Base-by-base conservation (phyloP, 2,888 invertebrate genomes). In the Drosophila anceps region DNA sequence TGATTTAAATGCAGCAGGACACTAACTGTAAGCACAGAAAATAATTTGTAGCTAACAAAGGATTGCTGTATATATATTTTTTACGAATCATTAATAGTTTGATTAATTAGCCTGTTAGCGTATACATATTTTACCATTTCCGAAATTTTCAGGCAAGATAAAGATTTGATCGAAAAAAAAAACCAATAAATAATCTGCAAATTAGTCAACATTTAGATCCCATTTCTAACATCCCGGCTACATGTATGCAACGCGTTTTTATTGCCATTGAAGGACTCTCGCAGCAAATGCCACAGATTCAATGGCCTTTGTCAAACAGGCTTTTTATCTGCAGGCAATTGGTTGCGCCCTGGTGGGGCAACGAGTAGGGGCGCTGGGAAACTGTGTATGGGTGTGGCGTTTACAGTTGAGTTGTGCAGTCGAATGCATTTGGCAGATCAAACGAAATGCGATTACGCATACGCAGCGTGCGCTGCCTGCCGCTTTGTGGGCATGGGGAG, bases 401-500 rank as follows among this genome's bases (percentile, higher is more conserved):
- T 71, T 39, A 53, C 74, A 60, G 55, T 60, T 74, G 79, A 79
- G 67, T 70, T 69, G 69, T 79, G 60, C 71, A 57, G 60, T 78
- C 50, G 57, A 79, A 69, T 79, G 71, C 59, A 64, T 66, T 75
- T 88, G 81, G 64, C 67, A 82, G 69, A 67, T 84, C 73, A 78
- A 69, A 80, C 69, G 73, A 71, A 79, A 79, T 71, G 65, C 61
- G 70, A 75, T 83, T 75, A 88, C 72, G 87, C 65, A 81, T 77
- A 77, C 70, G 71, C 69, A 64, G 35, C 10, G 72, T 67, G 50
- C 12, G 24, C 48, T 43, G 33, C 31, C 33, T 44, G 12, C 58
- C 20, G 33, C 48, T 68, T 53, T 60, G 64, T 41, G 51, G 31
- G 15, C n/a, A 1, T 6, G 7, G 27, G 24, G 1, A 8, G 20